Evolutionary conservation across 1,140 invertebrate species (phyloP), one percentile per base, ranked within the genome.

Genomic region (Musca vetustissima): DNA sequence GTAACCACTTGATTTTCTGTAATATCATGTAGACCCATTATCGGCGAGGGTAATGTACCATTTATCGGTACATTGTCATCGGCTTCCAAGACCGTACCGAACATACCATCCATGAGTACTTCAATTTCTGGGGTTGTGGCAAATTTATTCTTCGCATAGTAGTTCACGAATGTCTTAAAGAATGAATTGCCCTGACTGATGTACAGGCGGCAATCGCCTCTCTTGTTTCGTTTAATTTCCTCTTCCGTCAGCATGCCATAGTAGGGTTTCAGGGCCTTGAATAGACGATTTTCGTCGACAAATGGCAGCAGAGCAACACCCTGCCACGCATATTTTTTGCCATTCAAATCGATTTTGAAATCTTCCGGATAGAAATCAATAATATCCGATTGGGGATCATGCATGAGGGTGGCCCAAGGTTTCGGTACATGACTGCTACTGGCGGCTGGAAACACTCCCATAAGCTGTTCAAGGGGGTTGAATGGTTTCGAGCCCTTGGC

Each of bases 271-370:
- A 99, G 84, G 1, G 96, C 94, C 74, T 91, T 91, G 76, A 97
- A 93, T 21, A 99, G 86, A 70, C 97, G 85, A 53, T 87, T 88
- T 84, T 99, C 97, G 79, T 99, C 97, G 0, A 99, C 98, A 86
- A 99, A 99, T 36, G 98, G 98, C 61, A 99, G 84, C 11, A 99
- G 82, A 6, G 98, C 98, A 11, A 99, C 98, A 68, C 98, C 98
- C 86, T 99, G 97, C 98, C 98, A 99, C 64, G 97, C 97, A 85
- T 94, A 99, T 84, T 98, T 99, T 83, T 99, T 99, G 17, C 98
- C 98, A 86, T 99, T 99, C 57, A 99, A 84, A 86, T 99, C 98
- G 70, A 98, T 97, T 85, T 97, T 97, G 83, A 99, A 99, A 80
- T 99, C 95, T 80, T 90, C 91, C 0, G 98, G 98, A 85, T 99